These are phyloP conservation scores for Dilophus febrilis DNA, from an alignment of 2,888 invertebrate genomes.

Conservation along the genomic window DNA sequence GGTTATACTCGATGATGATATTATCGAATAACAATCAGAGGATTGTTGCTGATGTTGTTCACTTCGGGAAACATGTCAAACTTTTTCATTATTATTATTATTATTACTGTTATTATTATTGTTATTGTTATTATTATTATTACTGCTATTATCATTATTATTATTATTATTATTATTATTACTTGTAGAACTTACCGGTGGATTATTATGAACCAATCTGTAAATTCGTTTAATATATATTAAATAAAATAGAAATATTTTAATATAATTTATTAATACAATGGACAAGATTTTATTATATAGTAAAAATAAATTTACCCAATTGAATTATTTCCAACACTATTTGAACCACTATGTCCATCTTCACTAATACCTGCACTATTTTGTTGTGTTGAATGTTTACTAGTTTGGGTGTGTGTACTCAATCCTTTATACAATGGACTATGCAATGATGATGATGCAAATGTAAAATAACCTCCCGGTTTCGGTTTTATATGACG, in stretches of 20 bases:
- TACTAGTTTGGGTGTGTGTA: conserved; percentile 23
- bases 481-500: conserved; percentile 69
- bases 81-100: conserved; percentile 21
- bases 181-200: too few species aligned
- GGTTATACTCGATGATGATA: conserved; percentile 18
- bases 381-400: conserved; percentile 14
- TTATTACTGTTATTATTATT: too few species aligned
- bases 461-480: conserved; percentile 61
- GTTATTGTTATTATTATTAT: too few species aligned
- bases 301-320: background rate
- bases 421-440: conserved; percentile 22
- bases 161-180: too few species aligned
- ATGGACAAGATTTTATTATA: too few species aligned
- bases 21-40: conserved; percentile 28
- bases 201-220: background rate
- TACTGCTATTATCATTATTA: too few species aligned
- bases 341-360: conserved; percentile 13
- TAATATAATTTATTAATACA: background rate
- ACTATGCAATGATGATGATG: conserved; percentile 33
- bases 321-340: conserved; percentile 17
- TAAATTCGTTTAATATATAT: too few species aligned
- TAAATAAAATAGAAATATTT: too few species aligned
- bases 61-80: conserved; percentile 32
- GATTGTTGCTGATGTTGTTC: too few species aligned
- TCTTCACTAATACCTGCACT: conserved; percentile 12